Evolutionary conservation across 2,113 vertebrate species (phyloP), one percentile per base, ranked within the genome.

Genomic region (Heterochromis multidens): DNA sequence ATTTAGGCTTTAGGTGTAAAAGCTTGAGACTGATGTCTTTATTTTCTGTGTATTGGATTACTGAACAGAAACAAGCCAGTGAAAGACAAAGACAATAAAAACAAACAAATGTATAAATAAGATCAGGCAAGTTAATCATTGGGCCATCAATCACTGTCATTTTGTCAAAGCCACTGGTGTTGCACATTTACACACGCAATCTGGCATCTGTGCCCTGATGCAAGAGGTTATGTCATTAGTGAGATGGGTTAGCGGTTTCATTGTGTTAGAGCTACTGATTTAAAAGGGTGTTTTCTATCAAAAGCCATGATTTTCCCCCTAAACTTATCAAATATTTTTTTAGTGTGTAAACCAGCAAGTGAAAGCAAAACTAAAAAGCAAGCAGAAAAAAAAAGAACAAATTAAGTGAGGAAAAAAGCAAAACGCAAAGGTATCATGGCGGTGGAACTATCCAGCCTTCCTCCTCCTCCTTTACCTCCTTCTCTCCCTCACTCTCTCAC

Each of bases 401-500:
- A 35, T 35, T 6, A 35, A 35, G 33, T 35, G 33, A 33, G 4
- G n/a, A 7, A 0, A 37, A 63, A 40, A 25, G 35, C 13, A 25
- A 67, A 67, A 67, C 63, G 40, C 35, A 43, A 43, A 43, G n/a
- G 2, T 43, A 0, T 43, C 63, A 67, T 25, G 63, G n/a, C 40
- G 35, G 35, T 43, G 63, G 63, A 8, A 1, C 0, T 23, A 70
- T 46, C 63, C 3, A 27, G n/a, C 63, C 63, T 27, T 0, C 14
- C 0, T 70, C 35, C 13, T 43, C 13, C 63, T 67, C 23, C 63
- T 13, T 67, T 67, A 16, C 63, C 35, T 9, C 3, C 10, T 70
- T 70, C 63, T 70, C 2, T 4, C 40, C 63, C 63, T 67, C 13
- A 2, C n/a, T n/a, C n/a, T 40, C 37, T 40, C 37, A 9, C 3